Evolutionary conservation across 2,113 vertebrate species (phyloP).

Genomic region (Oncorhynchus mykiss): DNA sequence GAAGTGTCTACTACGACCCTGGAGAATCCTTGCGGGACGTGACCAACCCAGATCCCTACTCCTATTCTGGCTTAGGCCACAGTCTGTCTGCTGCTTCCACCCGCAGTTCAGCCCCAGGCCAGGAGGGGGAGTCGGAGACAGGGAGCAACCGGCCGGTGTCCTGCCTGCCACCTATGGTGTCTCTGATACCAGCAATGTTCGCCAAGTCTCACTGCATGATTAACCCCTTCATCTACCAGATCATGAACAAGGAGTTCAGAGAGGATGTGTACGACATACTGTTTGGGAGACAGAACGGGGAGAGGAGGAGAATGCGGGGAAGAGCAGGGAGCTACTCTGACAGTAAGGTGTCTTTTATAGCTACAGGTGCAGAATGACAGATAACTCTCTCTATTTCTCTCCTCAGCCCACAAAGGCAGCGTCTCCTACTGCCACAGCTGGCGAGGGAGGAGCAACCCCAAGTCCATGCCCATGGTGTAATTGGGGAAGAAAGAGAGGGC

Average conservation of each 20-base stretch:
- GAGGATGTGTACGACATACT: constrained; percentile 38
- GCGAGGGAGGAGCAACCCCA: constrained; percentile 28
- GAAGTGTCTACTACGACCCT: constrained; percentile 1
- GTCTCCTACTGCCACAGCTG: constrained; percentile 37
- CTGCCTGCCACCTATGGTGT: constrained; percentile 43
- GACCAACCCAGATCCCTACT: neutral
- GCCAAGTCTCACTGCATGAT: constrained; percentile 66
- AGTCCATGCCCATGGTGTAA: neutral
- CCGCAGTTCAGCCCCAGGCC: neutral
- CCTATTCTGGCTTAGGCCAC: neutral
- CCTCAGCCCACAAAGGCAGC: constrained; percentile 20
- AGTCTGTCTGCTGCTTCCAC: neutral
- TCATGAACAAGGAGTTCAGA: constrained; percentile 62
- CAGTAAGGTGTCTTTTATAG: constrained; percentile 19
- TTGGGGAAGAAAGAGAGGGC: constrained; percentile 5
- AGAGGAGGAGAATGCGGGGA: constrained; percentile 27
- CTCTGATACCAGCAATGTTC: constrained; percentile 54
- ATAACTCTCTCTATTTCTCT: neutral
- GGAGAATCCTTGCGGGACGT: constrained; percentile 18
- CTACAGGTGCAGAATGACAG: too few species aligned
- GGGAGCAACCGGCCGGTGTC: constrained; percentile 11
- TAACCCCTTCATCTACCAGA: constrained; percentile 66
- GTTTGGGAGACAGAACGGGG: constrained; percentile 31
- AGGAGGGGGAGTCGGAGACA: neutral
- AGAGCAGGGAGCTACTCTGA: constrained; percentile 21